Evolutionary conservation across 1,140 invertebrate species (phyloP).

Genomic region (Platorchestia sp.): DNA sequence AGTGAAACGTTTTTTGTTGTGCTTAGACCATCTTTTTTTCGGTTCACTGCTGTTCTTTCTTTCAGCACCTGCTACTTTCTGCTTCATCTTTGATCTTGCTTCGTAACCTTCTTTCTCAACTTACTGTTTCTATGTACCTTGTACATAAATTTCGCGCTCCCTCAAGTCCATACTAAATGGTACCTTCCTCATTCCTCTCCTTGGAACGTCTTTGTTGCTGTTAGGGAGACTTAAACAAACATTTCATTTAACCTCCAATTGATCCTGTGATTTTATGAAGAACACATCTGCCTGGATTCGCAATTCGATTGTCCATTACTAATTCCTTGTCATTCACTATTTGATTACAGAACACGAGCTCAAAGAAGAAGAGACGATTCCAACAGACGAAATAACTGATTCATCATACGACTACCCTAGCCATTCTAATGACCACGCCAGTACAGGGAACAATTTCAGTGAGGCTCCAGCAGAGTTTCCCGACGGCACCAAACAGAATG

Average conservation of each 20-base stretch:
- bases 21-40: too few species aligned
- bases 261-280: not conserved
- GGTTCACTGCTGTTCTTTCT: too few species aligned
- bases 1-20: too few species aligned
- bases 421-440: not conserved
- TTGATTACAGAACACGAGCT: constrained; percentile 11
- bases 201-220: too few species aligned
- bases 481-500: not conserved
- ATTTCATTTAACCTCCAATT: not conserved
- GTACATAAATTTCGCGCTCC: too few species aligned
- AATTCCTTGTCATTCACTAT: not conserved
- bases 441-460: not conserved
- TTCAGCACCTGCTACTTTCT: too few species aligned
- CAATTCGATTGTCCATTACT: not conserved
- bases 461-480: not conserved
- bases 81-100: too few species aligned
- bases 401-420: constrained; percentile 5
- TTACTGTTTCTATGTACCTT: too few species aligned
- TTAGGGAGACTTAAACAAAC: too few species aligned
- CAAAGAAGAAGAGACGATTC: constrained; percentile 2
- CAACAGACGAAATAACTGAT: constrained; percentile 22
- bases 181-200: too few species aligned
- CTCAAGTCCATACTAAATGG: too few species aligned
- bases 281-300: not conserved
- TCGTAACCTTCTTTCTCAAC: too few species aligned